Evolutionary conservation across 2,113 vertebrate genomes (phyloP), one percentile per base, ranked within the genome.

Genomic region (Trichomycterus rosablanca): DNA sequence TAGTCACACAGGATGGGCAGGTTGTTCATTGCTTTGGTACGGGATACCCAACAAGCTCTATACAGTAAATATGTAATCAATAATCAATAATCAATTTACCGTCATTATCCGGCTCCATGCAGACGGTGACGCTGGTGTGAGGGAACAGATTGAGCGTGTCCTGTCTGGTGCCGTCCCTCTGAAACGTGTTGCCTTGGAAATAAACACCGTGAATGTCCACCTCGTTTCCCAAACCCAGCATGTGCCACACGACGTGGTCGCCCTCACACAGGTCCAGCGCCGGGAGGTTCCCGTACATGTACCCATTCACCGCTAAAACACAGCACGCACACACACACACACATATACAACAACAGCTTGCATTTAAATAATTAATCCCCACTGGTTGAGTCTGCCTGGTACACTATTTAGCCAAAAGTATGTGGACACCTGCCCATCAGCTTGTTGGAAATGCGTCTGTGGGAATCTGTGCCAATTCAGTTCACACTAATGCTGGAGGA

Each of bases 101-200:
- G 35, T 83, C 79, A 1, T 19, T 78, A 22, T 90, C 83, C 1
- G 94, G 89, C 66, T 84, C 83, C 94, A 99, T 99, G 58, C 72
- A 63, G 0, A 84, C 86, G 0, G 92, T 85, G 3, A 81, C 77
- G 0, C 91, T 83, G n/a, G 86, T 83, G 48, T 99, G 96, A 7
- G 96, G 92, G 76, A 97, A 96, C 51, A 99, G 63, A 66, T 68
- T 90, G 61, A 97, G 3, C 0, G 89, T 91, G 5, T 98, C 95
- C 0, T 89, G 88, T 0, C 87, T 95, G 0, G 77, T 92, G 56
- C 87, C 89, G 35, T 88, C 83, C 12, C 84, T 72, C 46, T 86
- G 72, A 1, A 98, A 87, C 39, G 88, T 94, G 77, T 98, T 97
- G 18, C 94, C 95, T 74, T 93, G 87, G 30, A 98, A 97, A 39